Evolutionary conservation across 1,140 invertebrate genomes (phyloP), one percentile per base, ranked within the genome.

Genomic region (Pseudachorutes palmiensis): DNA sequence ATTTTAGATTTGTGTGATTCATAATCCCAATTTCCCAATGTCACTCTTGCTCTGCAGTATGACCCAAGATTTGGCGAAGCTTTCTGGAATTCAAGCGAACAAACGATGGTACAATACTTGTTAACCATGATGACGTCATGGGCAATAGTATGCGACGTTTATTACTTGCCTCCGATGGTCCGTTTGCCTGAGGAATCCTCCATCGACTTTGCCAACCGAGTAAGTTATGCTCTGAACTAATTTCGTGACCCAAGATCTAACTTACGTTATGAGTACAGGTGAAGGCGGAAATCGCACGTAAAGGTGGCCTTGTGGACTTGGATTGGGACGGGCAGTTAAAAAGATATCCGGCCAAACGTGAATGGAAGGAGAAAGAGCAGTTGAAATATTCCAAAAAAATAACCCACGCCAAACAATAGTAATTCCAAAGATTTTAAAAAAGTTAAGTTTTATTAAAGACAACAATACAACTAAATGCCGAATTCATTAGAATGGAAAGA

Each of bases 111-210:
- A 73, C 89, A 91, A 74, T 98, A 99, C 79, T 79, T 99, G 0
- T 88, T 94, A 72, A 90, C 93, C 85, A 98, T 98, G 89, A 97
- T 99, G 93, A 94, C 94, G 0, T 94, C 91, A 71, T 99, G 97
- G 97, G 96, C 96, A 12, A 92, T 99, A 70, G 96, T 98, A 0
- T 96, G 92, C 80, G 94, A 99, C 78, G 94, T 99, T 29, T 99
- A 95, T 94, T 99, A 99, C 80, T 81, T 99, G 63, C 95, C 95
- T 31, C 91, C 95, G 2, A 96, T 97, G 92, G 84, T 85, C 65
- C 84, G 87, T 61, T 78, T 81, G 61, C 83, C 88, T 58, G 83
- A 83, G 62, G 94, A 97, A 78, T 85, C 82, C 70, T 90, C 92
- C 0, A 90, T 96, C 41, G 87, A 91, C 75, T 98, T 98, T 84